Evolutionary conservation across 2,888 invertebrate species (phyloP), one percentile per base, ranked within the genome.

Genomic region (Tubulanus polymorphus): DNA sequence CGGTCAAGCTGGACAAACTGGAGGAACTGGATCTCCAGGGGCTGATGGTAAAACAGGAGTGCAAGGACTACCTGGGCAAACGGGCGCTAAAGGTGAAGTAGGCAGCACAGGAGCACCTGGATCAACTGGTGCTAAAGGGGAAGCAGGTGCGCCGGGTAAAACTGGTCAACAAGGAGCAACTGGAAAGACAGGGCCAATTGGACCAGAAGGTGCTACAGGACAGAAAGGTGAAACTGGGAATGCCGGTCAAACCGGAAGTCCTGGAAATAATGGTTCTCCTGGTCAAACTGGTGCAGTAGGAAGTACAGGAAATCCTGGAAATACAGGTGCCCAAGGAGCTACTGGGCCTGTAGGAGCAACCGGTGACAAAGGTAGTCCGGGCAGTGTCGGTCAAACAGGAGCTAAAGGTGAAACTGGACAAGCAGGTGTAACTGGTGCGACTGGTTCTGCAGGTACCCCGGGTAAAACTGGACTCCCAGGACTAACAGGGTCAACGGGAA

Each of bases 231-330:
- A 83, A 64, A 82, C 86, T 29, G 90, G 87, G 35, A 82, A 83
- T 3, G 83, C 82, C 52, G 90, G 90, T 37, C 85, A 86, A 1
- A 81, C 83, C 53, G 90, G 90, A 46, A 85, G 88, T 0, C 83
- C 85, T 28, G 28, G 28, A 25, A 10, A 10, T 37, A 12, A 37
- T 46, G 18, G 54, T 37, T n/a, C 29, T 27, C 45, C 48, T 3
- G 92, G 93, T 12, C 86, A 86, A 1, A 83, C 84, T 61, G 91
- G 91, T 5, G 84, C 85, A 10, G 15, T 47, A 8, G 91, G 91
- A 1, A 83, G 85, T 55, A 81, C 87, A 3, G 84, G 83, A 29
- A 74, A 73, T 12, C 70, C 79, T 37, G 83, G 83, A 28, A 10
- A n/a, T 12, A 53, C 12, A 6, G 54, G 54, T 27, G 74, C 75